These are phyloP conservation scores for Ganaspis sp. DNA, from an alignment of 1,140 invertebrate species.

Conservation along the genomic window DNA sequence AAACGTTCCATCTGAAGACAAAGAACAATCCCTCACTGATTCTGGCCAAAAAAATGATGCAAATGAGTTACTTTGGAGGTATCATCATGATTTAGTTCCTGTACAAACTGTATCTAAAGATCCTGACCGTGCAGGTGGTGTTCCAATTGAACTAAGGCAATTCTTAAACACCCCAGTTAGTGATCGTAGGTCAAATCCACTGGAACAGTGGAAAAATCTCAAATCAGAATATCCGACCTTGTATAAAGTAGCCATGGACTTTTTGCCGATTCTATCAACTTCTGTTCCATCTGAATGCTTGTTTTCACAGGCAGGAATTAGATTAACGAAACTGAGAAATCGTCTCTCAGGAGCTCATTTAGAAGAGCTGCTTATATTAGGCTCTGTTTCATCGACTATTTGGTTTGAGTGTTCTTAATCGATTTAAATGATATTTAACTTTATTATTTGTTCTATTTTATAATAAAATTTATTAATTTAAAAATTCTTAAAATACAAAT, in stretches of 20 bases:
- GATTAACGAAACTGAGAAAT: not conserved
- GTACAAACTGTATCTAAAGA: not conserved
- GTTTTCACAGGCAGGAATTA: conserved; percentile 6
- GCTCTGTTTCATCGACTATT: not conserved
- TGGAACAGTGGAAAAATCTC: conserved; percentile 48
- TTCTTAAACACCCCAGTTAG: conserved; percentile 30
- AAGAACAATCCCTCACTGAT: not conserved
- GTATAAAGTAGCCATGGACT: conserved; percentile 45
- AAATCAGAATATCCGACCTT: conserved; percentile 51
- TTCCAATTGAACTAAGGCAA: conserved; percentile 42
- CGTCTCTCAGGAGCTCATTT: not conserved
- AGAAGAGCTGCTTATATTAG: not conserved
- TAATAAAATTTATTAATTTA: not conserved
- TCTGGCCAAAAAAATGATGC: no score
- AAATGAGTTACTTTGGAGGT: conserved; percentile 31
- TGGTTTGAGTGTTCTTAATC: not conserved
- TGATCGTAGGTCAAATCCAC: conserved; percentile 28
- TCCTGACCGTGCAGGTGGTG: conserved; percentile 28
- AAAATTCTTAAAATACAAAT: not conserved
- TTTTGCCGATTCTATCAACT: conserved; percentile 50
- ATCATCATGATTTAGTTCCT: conserved; percentile 21
- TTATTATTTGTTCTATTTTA: no score
- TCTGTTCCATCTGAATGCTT: conserved; percentile 57
- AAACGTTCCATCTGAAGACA: not conserved
- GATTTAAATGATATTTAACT: no score